Base-by-base conservation (phyloP, 2,888 invertebrate species). In the Drosophila recens region DNA sequence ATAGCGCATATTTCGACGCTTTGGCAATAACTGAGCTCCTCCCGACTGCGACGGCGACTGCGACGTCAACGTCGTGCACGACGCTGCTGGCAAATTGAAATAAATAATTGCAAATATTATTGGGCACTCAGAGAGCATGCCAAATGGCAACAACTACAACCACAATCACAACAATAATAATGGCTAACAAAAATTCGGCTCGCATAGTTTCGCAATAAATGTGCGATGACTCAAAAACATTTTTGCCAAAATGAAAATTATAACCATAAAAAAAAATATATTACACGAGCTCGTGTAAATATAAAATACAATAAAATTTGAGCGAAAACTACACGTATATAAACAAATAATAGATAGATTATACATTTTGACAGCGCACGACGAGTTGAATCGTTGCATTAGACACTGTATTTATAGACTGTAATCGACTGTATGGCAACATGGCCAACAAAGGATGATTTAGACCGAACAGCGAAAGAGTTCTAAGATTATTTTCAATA, bases 21-120 rank as follows among this genome's bases (percentile, higher is more conserved):
- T 83, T 72, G 79, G 82, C 84, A 77, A 79, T 79, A 81, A 67
- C 64, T 61, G 65, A 65, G 62, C 72, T 40, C 59, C 48, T 57
- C 8, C 56, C 58, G 74, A 53, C 73, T 30, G 73, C 67, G 58
- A 38, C 43, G 59, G 11, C 43, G 43, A 40, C 49, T n/a, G 3
- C 51, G 43, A 34, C 27, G 51, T 11, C 53, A 46, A n/a, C 79
- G 63, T 58, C 65, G 67, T 59, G 34, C 62, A 69, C 75, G 64
- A 45, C 65, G 77, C 77, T 67, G 56, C 77, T 67, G 57, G 65
- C 75, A 80, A 80, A 72, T 62, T 72, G 69, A 82, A 82, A 85
- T 82, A 87, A 86, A 86, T 88, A 88, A 88, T 86, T 86, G 82
- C 84, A 84, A 88, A 80, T 84, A 88, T 84, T 86, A 88, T 88